These are phyloP conservation scores for Artibeus lituratus DNA, from an alignment of 2,797 vertebrate species.

Conservation along the genomic window DNA sequence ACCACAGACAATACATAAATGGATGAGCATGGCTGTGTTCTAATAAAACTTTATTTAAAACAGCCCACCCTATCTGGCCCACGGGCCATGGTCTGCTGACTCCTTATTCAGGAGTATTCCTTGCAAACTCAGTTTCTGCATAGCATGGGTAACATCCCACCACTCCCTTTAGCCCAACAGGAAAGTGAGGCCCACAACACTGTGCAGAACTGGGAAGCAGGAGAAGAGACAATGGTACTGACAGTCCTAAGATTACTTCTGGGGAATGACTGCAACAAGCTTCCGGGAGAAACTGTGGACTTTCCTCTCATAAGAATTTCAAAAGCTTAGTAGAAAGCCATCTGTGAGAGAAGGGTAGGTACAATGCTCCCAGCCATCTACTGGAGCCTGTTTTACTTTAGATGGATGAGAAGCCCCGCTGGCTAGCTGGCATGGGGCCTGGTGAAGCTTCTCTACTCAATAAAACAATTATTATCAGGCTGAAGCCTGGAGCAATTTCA, in stretches of 20 bases:
- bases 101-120: not conserved
- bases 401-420: not conserved
- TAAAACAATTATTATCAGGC: slow-evolving; percentile 26
- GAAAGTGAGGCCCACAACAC: not conserved
- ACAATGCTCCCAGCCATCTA: not conserved
- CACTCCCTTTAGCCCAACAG: not conserved
- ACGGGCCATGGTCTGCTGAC: not conserved
- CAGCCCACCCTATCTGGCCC: not conserved
- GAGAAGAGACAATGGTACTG: not conserved
- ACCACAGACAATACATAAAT: not conserved
- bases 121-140: not conserved
- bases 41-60: slow-evolving; percentile 45
- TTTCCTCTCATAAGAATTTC: not conserved
- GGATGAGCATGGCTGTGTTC: not conserved
- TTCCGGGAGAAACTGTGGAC: not conserved
- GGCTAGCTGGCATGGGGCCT: not conserved
- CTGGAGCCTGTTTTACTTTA: not conserved
- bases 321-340: not conserved
- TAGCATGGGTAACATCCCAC: not conserved
- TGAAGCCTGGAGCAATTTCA: slow-evolving; percentile 29
- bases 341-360: not conserved
- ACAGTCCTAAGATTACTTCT: not conserved
- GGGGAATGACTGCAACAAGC: not conserved
- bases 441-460: not conserved
- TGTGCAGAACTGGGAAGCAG: not conserved